Conservation (phyloP, 2,797 vertebrate species). For the Notoglanidium macrostoma region DNA sequence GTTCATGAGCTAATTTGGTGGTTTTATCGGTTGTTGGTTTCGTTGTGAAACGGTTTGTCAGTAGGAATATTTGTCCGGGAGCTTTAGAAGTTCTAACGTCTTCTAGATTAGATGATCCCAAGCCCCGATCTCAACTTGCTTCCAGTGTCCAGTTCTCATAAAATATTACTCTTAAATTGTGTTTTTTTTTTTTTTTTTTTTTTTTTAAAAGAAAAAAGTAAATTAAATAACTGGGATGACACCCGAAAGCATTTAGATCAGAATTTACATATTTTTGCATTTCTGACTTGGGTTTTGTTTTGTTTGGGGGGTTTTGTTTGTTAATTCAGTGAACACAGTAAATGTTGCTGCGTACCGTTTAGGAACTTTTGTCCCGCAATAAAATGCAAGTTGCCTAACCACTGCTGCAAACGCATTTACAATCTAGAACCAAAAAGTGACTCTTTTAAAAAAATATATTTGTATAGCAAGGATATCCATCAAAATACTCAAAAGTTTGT, state of each 20-base stretch:
- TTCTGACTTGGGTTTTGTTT: too few relatives aligned
- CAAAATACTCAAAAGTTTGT: not conserved
- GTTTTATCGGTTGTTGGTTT: not conserved
- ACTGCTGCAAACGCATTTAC: too few relatives aligned
- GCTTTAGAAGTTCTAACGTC: not conserved
- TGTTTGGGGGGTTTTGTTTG: not conserved
- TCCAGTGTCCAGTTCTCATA: not conserved
- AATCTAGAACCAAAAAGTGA: too few relatives aligned
- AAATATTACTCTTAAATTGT: not conserved
- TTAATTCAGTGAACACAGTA: too few relatives aligned
- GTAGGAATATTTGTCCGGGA: not conserved
- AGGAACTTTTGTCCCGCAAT: not conserved
- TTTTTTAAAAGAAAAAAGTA: too few relatives aligned
- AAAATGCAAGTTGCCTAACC: not conserved
- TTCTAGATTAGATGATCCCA: not conserved
- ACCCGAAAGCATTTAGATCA: too few relatives aligned
- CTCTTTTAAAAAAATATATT: too few relatives aligned
- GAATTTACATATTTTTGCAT: not conserved
- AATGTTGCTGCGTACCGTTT: not conserved
- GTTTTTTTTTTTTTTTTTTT: too few relatives aligned
- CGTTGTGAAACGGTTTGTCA: not conserved
- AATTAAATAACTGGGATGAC: too few relatives aligned
- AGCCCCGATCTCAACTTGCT: not conserved
- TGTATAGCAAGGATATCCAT: not conserved
- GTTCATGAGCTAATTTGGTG: not conserved